Evolutionary conservation across 2,797 vertebrate species (phyloP).

Genomic region (Selene dorsalis): DNA sequence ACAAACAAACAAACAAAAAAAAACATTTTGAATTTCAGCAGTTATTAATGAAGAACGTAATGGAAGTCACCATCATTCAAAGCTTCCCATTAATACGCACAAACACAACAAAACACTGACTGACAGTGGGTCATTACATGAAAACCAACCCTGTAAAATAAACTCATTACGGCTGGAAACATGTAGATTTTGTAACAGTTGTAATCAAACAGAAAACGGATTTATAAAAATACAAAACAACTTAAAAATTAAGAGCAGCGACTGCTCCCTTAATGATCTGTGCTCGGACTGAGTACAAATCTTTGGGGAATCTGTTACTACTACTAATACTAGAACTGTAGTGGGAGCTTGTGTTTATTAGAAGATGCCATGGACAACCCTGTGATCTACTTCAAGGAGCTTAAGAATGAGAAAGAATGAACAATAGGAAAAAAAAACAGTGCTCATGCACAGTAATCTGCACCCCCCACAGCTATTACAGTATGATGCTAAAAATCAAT

Average conservation of each 20-base stretch:
- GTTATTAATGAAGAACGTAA: not conserved
- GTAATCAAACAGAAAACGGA: constrained; percentile 9
- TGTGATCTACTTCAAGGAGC: not conserved
- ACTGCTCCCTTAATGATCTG: constrained; percentile 59
- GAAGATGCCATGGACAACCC: not conserved
- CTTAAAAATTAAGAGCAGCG: constrained; percentile 45
- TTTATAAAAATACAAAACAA: constrained; percentile 38
- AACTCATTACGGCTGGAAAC: not conserved
- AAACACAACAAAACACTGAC: not conserved
- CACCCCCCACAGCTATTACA: constrained; percentile 16
- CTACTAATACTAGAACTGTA: not conserved
- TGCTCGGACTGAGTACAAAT: constrained; percentile 49
- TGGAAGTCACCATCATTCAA: not conserved
- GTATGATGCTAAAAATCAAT: constrained; percentile 46
- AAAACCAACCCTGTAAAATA: not conserved
- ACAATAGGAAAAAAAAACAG: not conserved
- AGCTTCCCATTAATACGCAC: too few relatives aligned
- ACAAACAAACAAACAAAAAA: not conserved
- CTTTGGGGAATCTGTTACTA: too few relatives aligned
- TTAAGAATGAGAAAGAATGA: not conserved
- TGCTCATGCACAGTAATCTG: constrained; percentile 25
- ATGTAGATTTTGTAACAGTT: not conserved
- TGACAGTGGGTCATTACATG: not conserved
- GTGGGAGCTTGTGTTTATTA: not conserved
- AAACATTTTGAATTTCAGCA: not conserved